Evolutionary conservation across 2,113 vertebrate genomes (phyloP), one percentile per base, ranked within the genome.

Genomic region (Odocoileus hemionus): DNA sequence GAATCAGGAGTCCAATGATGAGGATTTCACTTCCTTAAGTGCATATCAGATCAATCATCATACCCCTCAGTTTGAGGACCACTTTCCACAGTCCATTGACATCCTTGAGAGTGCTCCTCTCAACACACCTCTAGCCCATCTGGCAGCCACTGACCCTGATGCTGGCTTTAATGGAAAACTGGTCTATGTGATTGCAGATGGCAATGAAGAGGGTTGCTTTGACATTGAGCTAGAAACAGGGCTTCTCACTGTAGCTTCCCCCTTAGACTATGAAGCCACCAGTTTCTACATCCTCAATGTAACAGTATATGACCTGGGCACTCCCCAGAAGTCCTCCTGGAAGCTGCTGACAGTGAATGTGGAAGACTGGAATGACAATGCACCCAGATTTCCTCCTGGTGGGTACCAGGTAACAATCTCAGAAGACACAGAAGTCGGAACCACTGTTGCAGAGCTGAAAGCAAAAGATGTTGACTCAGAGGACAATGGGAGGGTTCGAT

Each of bases 121-220:
- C 45, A 99, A 99, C 89, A 99, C 99, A 21, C 98, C 98, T 54
- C 97, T 99, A 89, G 97, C 99, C 97, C 98, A 98, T 80, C 98
- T 99, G 96, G 99, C 98, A 86, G 99, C 99, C 50, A 98, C 96
- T 2, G 99, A 99, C 96, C 95, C 98, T 4, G 99, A 99, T 96
- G 96, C 99, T 14, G 99, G 99, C 43, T 99, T 99, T 87, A 99
- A 99, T 28, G 99, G 99, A 43, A 99, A 99, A 95, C 94, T 99
- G 74, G 99, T 99, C 76, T 99, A 99, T 36, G 98, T 99, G 80
- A 99, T 99, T 91, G 99, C 99, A 55, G 99, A 99, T n/a, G 99
- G 99, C 91, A 99, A 99, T 15, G 99, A 99, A 17, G 99, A 99
- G 28, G 99, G 99, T 25, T 99, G 99, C 94, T 99, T 99, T 98